These are phyloP conservation scores for Propsilocerus akamusi DNA, from an alignment of 1,140 invertebrate species.

Conservation along the genomic window DNA sequence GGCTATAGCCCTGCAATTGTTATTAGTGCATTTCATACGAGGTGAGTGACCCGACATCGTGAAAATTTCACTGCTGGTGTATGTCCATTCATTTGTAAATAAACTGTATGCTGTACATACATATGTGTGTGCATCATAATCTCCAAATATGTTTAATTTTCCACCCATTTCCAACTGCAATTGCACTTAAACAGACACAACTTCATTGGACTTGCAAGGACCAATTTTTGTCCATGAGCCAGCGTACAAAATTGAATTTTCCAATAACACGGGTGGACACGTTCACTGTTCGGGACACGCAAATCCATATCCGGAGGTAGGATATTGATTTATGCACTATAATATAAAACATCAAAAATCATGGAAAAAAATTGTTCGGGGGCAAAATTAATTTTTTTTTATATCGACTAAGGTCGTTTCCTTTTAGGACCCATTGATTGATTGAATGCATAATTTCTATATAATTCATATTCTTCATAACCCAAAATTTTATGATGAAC, in stretches of 20 bases:
- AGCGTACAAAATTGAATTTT: slow-evolving; percentile 63
- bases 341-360: too few relatives aligned
- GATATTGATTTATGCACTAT: too few relatives aligned
- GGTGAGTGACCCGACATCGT: not conserved
- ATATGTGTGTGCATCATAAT: not conserved
- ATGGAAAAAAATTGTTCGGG: too few relatives aligned
- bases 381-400: too few relatives aligned
- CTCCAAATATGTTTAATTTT: not conserved
- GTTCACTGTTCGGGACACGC: slow-evolving; percentile 66
- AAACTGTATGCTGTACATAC: not conserved
- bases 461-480: too few relatives aligned
- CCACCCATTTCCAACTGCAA: not conserved
- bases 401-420: too few relatives aligned
- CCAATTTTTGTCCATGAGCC: slow-evolving; percentile 59
- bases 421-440: too few relatives aligned
- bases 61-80: not conserved
- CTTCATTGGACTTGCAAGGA: slow-evolving; percentile 53
- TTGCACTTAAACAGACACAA: slow-evolving; percentile 24
- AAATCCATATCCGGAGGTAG: slow-evolving; percentile 45
- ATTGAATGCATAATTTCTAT: too few relatives aligned
- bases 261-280: slow-evolving; percentile 59
- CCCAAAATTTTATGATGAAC: too few relatives aligned
- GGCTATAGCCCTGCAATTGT: slow-evolving; percentile 1
- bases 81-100: slow-evolving; percentile 3
- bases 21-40: not conserved